Percentiles rank a stretch among this genome's conserved stretches.
Evolutionary conservation across 2,888 invertebrate species (phyloP).

Genomic region (Anthophora plumipes): DNA sequence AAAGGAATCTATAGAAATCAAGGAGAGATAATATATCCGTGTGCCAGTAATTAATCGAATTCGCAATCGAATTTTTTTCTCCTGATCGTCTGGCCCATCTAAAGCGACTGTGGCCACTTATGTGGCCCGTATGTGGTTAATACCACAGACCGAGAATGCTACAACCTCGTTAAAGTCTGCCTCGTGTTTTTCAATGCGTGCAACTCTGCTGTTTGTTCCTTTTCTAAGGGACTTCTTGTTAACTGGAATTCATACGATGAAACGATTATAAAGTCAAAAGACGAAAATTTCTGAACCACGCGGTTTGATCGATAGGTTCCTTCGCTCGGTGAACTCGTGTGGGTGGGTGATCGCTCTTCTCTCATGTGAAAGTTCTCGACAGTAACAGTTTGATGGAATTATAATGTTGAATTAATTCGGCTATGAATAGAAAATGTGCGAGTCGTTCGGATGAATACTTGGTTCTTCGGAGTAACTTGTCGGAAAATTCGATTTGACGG

Average conservation of each 20-base stretch:
- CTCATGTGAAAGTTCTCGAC: constrained; percentile 11
- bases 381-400: neutral
- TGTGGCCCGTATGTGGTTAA: constrained; percentile 6
- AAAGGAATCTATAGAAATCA: neutral
- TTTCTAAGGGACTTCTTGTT: constrained; percentile 9
- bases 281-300: neutral
- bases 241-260: neutral
- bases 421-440: constrained; percentile 18
- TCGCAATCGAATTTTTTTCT: constrained; percentile 9
- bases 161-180: constrained; percentile 17
- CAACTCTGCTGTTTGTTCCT: neutral
- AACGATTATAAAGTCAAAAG: neutral
- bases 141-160: constrained; percentile 13
- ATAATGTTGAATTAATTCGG: constrained; percentile 15
- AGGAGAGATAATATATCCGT: neutral
- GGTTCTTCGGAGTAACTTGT: too few species aligned
- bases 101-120: neutral
- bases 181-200: neutral
- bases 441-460: neutral
- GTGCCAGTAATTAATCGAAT: constrained; percentile 22
- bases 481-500: neutral
- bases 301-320: constrained; percentile 14
- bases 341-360: constrained; percentile 19
- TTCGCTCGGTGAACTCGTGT: constrained; percentile 1
- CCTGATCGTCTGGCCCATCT: constrained; percentile 11